phyloP scores from a whole-genome alignment of 1,140 invertebrate species.

The Tribolium castaneum region DNA sequence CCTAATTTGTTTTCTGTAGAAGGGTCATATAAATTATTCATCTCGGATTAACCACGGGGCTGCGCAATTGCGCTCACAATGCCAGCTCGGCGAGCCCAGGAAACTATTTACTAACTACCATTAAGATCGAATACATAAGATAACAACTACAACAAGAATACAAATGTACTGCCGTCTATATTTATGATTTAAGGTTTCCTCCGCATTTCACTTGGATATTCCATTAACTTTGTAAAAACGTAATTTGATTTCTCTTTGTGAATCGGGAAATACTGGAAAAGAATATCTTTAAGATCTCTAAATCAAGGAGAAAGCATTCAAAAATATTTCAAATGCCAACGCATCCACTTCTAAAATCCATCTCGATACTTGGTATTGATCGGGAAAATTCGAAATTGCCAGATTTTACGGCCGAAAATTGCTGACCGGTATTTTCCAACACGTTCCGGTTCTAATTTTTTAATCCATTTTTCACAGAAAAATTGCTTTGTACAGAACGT shows the following conservation, averaged over 20 bases:
- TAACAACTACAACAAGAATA: constrained; percentile 58
- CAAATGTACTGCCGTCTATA: constrained; percentile 51
- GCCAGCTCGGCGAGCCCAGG: constrained; percentile 42
- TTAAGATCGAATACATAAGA: constrained; percentile 60
- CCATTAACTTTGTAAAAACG: constrained; percentile 25
- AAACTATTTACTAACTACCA: constrained; percentile 61
- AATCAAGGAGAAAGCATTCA: not conserved
- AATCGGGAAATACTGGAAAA: constrained; percentile 1
- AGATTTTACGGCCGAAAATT: constrained; percentile 20
- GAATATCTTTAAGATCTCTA: not conserved
- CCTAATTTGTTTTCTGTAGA: constrained; percentile 52
- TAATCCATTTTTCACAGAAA: constrained; percentile 30
- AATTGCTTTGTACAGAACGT: constrained; percentile 9
- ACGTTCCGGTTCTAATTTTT: constrained; percentile 32
- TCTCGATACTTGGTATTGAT: constrained; percentile 9
- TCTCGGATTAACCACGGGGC: constrained; percentile 51
- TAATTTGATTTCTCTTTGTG: constrained; percentile 13
- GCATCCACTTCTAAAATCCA: not conserved
- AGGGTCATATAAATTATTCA: constrained; percentile 56
- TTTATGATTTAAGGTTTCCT: constrained; percentile 50
- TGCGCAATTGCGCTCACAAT: constrained; percentile 34
- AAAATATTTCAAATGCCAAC: not conserved
- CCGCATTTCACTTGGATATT: constrained; percentile 31
- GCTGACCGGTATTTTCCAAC: constrained; percentile 16
- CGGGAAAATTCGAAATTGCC: not conserved